Evolutionary conservation across 1,140 invertebrate genomes (phyloP).

Genomic region (Odontomachus brunneus): DNA sequence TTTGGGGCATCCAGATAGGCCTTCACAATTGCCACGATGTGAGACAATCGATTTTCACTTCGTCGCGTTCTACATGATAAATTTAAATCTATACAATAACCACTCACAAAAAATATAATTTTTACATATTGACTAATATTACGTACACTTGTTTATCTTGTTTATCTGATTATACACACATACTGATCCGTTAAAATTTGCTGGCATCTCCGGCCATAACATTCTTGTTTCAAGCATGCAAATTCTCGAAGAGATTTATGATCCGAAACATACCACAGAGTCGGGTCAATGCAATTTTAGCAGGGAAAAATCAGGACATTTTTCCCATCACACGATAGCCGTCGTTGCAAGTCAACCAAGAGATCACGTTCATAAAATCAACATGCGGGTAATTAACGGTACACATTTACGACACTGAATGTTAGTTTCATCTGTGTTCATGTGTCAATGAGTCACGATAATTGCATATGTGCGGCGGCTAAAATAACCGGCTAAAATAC

Average conservation of each 20-base stretch:
- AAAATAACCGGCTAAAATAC: background rate
- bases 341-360: background rate
- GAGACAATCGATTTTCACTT: too few relatives aligned
- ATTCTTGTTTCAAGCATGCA: background rate
- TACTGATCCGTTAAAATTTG: background rate
- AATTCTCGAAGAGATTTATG: background rate
- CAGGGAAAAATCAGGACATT: slow-evolving; percentile 12
- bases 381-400: slow-evolving; percentile 28
- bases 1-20: too few relatives aligned
- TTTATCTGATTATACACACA: too few relatives aligned
- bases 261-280: background rate
- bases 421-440: slow-evolving; percentile 1
- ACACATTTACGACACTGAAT: background rate
- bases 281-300: slow-evolving; percentile 5
- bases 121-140: too few relatives aligned
- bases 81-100: too few relatives aligned
- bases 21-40: too few relatives aligned
- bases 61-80: too few relatives aligned
- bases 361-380: background rate
- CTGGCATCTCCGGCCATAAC: background rate
- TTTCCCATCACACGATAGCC: background rate
- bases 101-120: too few relatives aligned
- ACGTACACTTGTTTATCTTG: too few relatives aligned
- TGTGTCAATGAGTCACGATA: slow-evolving; percentile 35
- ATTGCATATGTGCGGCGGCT: background rate